These are phyloP conservation scores for Orgyia antiqua DNA, from an alignment of 2,888 invertebrate genomes.

Conservation along the genomic window DNA sequence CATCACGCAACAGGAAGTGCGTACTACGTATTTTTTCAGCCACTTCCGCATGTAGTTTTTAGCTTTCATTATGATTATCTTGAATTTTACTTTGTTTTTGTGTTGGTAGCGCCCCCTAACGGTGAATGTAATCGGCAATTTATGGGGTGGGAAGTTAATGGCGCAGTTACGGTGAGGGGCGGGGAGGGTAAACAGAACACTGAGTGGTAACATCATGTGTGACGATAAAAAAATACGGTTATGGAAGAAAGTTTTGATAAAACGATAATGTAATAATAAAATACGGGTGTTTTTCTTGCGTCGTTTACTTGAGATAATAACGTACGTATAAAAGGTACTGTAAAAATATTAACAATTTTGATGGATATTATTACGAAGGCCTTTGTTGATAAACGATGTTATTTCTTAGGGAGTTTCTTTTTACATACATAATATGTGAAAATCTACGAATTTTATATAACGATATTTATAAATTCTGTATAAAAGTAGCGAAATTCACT, in stretches of 20 bases:
- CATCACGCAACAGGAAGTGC: slow-evolving; percentile 26
- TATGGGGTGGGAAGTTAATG: slow-evolving; percentile 10
- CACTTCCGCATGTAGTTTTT: slow-evolving; percentile 33
- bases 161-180: slow-evolving; percentile 1
- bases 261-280: not conserved
- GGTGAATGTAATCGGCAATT: slow-evolving; percentile 9
- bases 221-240: not conserved
- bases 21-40: slow-evolving; percentile 25
- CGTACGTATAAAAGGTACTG: too few relatives aligned
- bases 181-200: not conserved
- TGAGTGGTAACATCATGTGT: slow-evolving; percentile 3
- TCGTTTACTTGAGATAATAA: too few relatives aligned
- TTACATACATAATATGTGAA: not conserved
- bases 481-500: too few relatives aligned
- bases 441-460: not conserved
- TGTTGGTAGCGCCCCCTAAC: slow-evolving; percentile 14
- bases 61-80: slow-evolving; percentile 32
- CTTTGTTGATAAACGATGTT: too few relatives aligned
- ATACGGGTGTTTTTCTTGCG: too few relatives aligned
- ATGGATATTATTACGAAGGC: too few relatives aligned
- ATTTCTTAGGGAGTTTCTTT: too few relatives aligned
- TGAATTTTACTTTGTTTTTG: slow-evolving; percentile 25
- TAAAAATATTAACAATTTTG: too few relatives aligned
- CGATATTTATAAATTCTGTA: too few relatives aligned
- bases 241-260: not conserved